Conservation (phyloP, 2,888 invertebrate genomes). For the Agrochola circellaris region DNA sequence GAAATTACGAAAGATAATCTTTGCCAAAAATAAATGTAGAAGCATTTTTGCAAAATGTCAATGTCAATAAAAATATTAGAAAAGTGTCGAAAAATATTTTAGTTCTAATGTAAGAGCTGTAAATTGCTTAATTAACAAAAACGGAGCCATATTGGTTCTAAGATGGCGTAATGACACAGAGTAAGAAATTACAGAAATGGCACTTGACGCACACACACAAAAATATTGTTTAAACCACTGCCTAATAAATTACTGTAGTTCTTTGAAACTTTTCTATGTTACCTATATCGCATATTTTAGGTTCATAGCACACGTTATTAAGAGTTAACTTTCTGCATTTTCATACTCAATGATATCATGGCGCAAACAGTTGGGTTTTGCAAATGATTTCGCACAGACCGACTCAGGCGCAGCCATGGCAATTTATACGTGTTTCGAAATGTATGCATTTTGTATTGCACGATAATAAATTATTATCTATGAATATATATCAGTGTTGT, state of each 20-base stretch:
- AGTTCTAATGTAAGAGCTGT: conserved; percentile 56
- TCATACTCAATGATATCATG: conserved; percentile 35
- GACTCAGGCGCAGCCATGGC: conserved; percentile 69
- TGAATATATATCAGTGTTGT: conserved; percentile 58
- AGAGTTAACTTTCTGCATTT: conserved; percentile 44
- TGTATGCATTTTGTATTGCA: conserved; percentile 73
- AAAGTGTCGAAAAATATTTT: conserved; percentile 49
- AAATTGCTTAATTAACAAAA: conserved; percentile 68
- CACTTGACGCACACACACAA: background rate
- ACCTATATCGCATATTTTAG: background rate
- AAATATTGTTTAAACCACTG: background rate
- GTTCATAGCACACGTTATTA: background rate
- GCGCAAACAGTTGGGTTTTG: conserved; percentile 66
- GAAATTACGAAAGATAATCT: conserved; percentile 29
- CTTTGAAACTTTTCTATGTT: background rate
- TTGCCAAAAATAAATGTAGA: conserved; percentile 21
- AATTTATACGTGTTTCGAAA: conserved; percentile 71
- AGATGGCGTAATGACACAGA: conserved; percentile 36
- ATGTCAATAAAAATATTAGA: conserved; percentile 5
- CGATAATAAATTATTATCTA: conserved; percentile 68
- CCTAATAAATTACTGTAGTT: background rate
- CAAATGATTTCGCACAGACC: conserved; percentile 71
- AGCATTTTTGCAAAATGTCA: conserved; percentile 28
- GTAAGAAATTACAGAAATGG: conserved; percentile 9
- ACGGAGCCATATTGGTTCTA: conserved; percentile 50